phyloP scores from a whole-genome alignment of 2,113 vertebrate genomes.

The Percina caprodes region DNA sequence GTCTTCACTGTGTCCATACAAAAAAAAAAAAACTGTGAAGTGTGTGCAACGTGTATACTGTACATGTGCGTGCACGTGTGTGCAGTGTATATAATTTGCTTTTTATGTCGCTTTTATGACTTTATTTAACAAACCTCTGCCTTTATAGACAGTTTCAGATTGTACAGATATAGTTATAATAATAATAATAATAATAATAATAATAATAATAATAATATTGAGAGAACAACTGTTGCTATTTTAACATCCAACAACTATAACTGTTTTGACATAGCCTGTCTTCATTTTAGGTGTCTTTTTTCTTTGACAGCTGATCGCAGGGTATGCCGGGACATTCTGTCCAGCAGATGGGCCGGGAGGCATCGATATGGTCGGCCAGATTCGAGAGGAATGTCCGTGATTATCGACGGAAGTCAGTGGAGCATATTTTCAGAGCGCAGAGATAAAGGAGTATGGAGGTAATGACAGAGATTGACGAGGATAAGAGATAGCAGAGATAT shows the following conservation, averaged over 20 bases:
- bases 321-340: conserved; percentile 50
- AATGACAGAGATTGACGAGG: conserved; percentile 80
- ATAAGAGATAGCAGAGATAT: conserved; percentile 86
- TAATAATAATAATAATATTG: not conserved
- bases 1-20: conserved; percentile 43
- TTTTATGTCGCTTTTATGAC: conserved; percentile 22
- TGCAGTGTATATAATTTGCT: conserved; percentile 4
- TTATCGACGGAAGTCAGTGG: conserved; percentile 84
- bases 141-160: not conserved
- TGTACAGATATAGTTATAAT: not conserved
- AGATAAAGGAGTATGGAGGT: conserved; percentile 70
- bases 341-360: conserved; percentile 70
- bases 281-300: not conserved
- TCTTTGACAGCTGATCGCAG: conserved; percentile 41
- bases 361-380: conserved; percentile 71
- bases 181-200: not conserved
- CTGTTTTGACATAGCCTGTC: not conserved
- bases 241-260: not conserved
- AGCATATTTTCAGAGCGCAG: conserved; percentile 73
- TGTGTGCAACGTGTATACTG: conserved; percentile 29
- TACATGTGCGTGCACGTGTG: conserved; percentile 7
- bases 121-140: conserved; percentile 19
- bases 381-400: conserved; percentile 82
- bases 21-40: conserved; percentile 44
- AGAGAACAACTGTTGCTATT: conserved; percentile 19